phyloP scores from a whole-genome alignment of 2,888 invertebrate genomes.

The Elaeidobius kamerunicus region DNA sequence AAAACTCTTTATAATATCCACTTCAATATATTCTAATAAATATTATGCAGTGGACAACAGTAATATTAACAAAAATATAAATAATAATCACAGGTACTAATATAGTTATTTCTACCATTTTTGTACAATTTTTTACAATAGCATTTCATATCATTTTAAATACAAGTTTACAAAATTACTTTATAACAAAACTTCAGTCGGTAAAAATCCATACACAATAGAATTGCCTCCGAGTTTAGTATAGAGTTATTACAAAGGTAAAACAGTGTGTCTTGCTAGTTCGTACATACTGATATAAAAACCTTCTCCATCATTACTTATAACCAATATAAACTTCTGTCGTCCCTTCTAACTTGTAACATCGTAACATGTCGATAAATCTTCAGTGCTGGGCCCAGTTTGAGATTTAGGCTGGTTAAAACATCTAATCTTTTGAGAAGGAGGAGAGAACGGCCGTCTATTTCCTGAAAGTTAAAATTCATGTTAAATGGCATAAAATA shows the following conservation, averaged over 20 bases:
- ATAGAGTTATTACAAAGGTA: too few relatives aligned
- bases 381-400: slow-evolving; percentile 66
- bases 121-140: not conserved
- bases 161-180: too few relatives aligned
- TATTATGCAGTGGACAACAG: not conserved
- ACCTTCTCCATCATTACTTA: slow-evolving; percentile 46
- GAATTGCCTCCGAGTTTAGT: too few relatives aligned
- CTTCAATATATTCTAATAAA: not conserved
- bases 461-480: slow-evolving; percentile 69
- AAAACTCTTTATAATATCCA: not conserved
- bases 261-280: too few relatives aligned
- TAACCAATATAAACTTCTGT: slow-evolving; percentile 69
- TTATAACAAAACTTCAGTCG: too few relatives aligned
- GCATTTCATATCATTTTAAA: not conserved
- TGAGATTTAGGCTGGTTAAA: slow-evolving; percentile 74
- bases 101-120: not conserved
- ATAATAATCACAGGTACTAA: not conserved
- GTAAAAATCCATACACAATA: too few relatives aligned
- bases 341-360: slow-evolving; percentile 75
- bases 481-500: too few relatives aligned
- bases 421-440: slow-evolving; percentile 84
- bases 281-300: too few relatives aligned
- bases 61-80: not conserved
- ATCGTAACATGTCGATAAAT: slow-evolving; percentile 55
- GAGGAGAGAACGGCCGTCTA: slow-evolving; percentile 85